Evolutionary conservation across 1,140 invertebrate species (phyloP), one percentile per base, ranked within the genome.

Genomic region (Formica selysi): DNA sequence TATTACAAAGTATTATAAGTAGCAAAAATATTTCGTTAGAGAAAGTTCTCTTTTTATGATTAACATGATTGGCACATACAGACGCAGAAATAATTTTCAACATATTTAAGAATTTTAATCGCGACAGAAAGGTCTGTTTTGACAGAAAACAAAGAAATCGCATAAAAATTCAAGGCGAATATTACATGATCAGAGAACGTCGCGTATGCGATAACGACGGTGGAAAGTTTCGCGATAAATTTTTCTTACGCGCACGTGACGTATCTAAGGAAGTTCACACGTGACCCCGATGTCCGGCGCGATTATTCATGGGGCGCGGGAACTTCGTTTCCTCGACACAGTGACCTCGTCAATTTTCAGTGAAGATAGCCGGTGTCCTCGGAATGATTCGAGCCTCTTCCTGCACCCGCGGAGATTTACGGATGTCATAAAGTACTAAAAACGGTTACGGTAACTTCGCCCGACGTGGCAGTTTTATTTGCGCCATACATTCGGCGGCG

Each of bases 341-440:
- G 89, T 89, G 87, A 89, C 87, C 81, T 80, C n/a, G 87, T 91
- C 92, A 67, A 79, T 87, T 67, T 76, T 64, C 64, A n/a, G 32
- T 41, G 48, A 41, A 86, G 76, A 91, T 68, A 79, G 32, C 65
- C 57, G 38, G 64, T 38, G 32, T 22, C 64, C 89, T 89, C 88
- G 85, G 41, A 87, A 89, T 85, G 86, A 88, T 85, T 87, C 78
- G 57, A 78, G 79, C 88, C 85, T 57, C 54, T 41, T 80, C 41
- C 80, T n/a, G 74, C 36, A 54, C 81, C 70, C 48, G 44, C 26
- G 29, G 61, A 78, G 85, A 94, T 94, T 94, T 94, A 94, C 90
- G 87, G 89, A 71, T 62, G 91, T 87, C 91, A 92, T 93, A 93
- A 93, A 94, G 90, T 80, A 91, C 88, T 90, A 90, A 93, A 92